A percentile compares a stretch with the other conserved stretches of the same genome.
Evolutionary conservation across 2,888 invertebrate genomes (phyloP).

Genomic region (Eubasilissa splendida): DNA sequence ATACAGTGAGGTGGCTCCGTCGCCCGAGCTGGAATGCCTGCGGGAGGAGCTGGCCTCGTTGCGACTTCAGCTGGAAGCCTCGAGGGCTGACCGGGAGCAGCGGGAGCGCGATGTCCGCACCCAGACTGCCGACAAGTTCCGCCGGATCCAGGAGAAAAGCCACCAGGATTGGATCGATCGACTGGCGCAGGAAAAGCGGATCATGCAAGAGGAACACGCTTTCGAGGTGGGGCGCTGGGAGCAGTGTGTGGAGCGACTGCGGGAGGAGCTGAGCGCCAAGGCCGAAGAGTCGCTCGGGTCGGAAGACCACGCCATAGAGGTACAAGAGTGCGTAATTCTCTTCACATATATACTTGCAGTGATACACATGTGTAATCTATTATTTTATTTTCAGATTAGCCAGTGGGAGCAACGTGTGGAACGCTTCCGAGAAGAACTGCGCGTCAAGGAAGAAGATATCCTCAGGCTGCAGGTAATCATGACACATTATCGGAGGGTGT

Average conservation of each 20-base stretch:
- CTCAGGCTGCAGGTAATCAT: too few species aligned
- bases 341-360: too few species aligned
- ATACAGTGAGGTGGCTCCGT: too few species aligned
- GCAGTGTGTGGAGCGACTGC: conserved; percentile 1
- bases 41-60: conserved; percentile 22
- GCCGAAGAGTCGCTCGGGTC: background rate
- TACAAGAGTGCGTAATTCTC: too few species aligned
- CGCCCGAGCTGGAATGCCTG: background rate
- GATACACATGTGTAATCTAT: too few species aligned
- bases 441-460: too few species aligned
- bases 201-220: conserved; percentile 19
- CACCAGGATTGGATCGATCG: conserved; percentile 26
- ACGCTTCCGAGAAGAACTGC: too few species aligned
- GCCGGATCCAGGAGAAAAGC: conserved; percentile 34
- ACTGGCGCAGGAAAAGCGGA: conserved; percentile 16
- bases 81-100: conserved; percentile 5
- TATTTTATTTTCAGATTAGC: too few species aligned
- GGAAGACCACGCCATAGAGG: too few species aligned
- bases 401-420: too few species aligned
- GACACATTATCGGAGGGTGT: too few species aligned
- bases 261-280: conserved; percentile 5
- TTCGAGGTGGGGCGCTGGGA: conserved; percentile 16
- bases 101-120: conserved; percentile 44
- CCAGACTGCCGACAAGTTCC: conserved; percentile 49
- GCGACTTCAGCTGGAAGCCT: background rate